phyloP scores from a whole-genome alignment of 2,797 vertebrate species.

The Scyliorhinus canicula region DNA sequence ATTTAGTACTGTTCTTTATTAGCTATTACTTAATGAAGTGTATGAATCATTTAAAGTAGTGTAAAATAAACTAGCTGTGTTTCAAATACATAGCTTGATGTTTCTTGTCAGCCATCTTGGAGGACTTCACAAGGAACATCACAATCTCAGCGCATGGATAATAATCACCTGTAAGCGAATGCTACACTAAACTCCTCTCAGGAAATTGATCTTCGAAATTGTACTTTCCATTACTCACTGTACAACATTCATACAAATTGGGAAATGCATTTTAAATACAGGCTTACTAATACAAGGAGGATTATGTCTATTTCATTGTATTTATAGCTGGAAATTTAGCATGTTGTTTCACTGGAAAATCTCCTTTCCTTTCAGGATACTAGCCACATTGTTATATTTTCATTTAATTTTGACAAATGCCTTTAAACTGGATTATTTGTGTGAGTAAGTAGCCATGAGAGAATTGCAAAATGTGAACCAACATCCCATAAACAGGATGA shows the following conservation, averaged over 20 bases:
- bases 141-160: background rate
- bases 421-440: background rate
- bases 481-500: conserved; percentile 11
- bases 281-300: background rate
- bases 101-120: too few species aligned
- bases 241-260: background rate
- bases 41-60: too few species aligned
- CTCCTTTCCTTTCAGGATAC: background rate
- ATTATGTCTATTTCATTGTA: background rate
- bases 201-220: too few species aligned
- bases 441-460: background rate
- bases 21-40: too few species aligned
- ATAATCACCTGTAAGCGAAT: background rate
- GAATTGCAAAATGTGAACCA: background rate
- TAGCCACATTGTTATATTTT: background rate
- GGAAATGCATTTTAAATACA: background rate
- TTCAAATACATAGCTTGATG: too few species aligned
- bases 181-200: background rate
- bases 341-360: background rate
- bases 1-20: too few species aligned
- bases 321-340: background rate
- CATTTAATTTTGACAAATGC: background rate
- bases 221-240: background rate
- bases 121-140: too few species aligned
- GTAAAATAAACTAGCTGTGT: too few species aligned